Conservation (phyloP, 2,888 invertebrate species). For the Agriopis leucophaearia region DNA sequence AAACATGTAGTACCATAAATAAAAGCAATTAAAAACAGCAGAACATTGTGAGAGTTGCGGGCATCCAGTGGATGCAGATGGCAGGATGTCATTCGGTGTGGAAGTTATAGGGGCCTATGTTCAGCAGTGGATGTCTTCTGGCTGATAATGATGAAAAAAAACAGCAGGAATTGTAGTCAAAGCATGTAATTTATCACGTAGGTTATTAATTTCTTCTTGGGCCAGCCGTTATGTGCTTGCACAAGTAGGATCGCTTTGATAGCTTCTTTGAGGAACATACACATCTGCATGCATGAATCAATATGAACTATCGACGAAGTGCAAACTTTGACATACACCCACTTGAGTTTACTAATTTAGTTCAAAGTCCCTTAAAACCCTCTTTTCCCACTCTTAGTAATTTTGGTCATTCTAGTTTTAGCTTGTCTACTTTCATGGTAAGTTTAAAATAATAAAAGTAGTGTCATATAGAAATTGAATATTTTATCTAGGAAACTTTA, state of each 20-base stretch:
- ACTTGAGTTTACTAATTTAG: slow-evolving; percentile 14
- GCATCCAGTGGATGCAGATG: too few relatives aligned
- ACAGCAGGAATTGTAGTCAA: slow-evolving; percentile 1
- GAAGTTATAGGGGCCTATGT: too few relatives aligned
- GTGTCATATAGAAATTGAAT: too few relatives aligned
- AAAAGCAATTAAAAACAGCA: background rate
- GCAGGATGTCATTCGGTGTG: too few relatives aligned
- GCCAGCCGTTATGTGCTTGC: slow-evolving; percentile 1
- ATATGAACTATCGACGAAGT: slow-evolving; percentile 48
- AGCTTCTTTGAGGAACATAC: slow-evolving; percentile 33
- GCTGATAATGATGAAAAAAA: too few relatives aligned
- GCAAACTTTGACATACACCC: slow-evolving; percentile 37
- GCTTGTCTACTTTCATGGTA: too few relatives aligned
- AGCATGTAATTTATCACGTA: slow-evolving; percentile 16
- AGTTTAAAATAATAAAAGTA: too few relatives aligned
- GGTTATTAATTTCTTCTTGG: slow-evolving; percentile 5
- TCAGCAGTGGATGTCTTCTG: too few relatives aligned
- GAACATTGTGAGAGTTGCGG: too few relatives aligned
- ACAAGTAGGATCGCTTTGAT: slow-evolving; percentile 8
- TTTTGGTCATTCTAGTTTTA: too few relatives aligned
- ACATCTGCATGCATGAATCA: slow-evolving; percentile 44
- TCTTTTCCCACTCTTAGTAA: too few relatives aligned
- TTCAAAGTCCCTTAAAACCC: background rate
- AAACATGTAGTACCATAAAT: background rate
- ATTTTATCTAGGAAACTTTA: too few relatives aligned